Percentiles rank a stretch among this genome's conserved stretches.
These are phyloP conservation scores for Coracopsis vasa DNA, from an alignment of 2,113 vertebrate genomes.

Conservation along the genomic window DNA sequence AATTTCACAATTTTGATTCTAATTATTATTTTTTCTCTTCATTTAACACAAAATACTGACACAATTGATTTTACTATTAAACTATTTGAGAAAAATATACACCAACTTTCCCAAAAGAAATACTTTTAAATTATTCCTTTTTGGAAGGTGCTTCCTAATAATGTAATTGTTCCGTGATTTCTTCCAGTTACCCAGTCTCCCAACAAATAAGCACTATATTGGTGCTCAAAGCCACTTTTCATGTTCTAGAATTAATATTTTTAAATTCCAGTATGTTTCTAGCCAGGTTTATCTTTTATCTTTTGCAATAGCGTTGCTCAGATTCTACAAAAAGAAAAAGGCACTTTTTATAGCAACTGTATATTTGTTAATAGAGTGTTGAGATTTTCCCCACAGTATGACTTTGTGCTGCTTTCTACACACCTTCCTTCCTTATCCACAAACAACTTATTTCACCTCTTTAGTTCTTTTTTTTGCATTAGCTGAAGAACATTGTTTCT, in stretches of 20 bases:
- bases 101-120: not conserved
- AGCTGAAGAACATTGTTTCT: not conserved
- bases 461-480: not conserved
- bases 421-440: not conserved
- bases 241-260: not conserved
- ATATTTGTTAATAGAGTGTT: not conserved
- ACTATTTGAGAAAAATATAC: not conserved
- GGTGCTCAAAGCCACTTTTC: not conserved
- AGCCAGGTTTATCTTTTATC: not conserved
- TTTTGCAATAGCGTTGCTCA: not conserved
- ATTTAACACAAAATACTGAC: not conserved
- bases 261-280: not conserved
- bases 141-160: not conserved
- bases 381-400: not conserved
- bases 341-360: not conserved
- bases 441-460: not conserved
- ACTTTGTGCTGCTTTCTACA: not conserved
- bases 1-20: not conserved
- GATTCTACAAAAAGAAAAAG: not conserved
- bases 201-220: not conserved
- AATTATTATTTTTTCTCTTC: not conserved
- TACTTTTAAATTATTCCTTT: not conserved
- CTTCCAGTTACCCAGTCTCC: not conserved
- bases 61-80: not conserved
- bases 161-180: not conserved